These are phyloP conservation scores for Clostera curtula DNA, from an alignment of 2,888 invertebrate genomes.

Conservation along the genomic window DNA sequence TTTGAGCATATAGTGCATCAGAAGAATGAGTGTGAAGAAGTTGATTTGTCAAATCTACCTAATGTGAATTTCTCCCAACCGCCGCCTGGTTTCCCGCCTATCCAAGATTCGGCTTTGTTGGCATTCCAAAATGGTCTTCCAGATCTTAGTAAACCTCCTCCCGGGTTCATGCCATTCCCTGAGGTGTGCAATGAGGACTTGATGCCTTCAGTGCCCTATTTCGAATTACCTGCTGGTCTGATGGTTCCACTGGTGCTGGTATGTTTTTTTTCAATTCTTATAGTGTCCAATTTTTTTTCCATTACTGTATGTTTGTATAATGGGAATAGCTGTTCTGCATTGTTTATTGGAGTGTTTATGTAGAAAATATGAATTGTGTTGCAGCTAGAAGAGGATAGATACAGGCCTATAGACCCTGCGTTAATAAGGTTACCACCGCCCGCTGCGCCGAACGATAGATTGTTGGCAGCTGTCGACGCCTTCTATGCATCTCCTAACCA, in stretches of 20 bases:
- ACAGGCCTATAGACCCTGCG: slow-evolving; percentile 91
- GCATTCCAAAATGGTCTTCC: slow-evolving; percentile 80
- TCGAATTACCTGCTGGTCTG: slow-evolving; percentile 96
- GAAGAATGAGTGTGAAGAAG: slow-evolving; percentile 39
- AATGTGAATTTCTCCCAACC: slow-evolving; percentile 67
- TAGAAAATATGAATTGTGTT: slow-evolving; percentile 9
- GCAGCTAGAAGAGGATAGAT: slow-evolving; percentile 90
- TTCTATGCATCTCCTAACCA: slow-evolving; percentile 97
- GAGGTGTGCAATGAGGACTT: slow-evolving; percentile 79
- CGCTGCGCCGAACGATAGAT: slow-evolving; percentile 93
- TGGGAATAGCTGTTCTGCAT: no score
- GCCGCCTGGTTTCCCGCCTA: slow-evolving; percentile 59
- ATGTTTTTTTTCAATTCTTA: no score
- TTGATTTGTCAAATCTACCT: slow-evolving; percentile 49
- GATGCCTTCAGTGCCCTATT: slow-evolving; percentile 95
- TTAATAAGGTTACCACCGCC: slow-evolving; percentile 95
- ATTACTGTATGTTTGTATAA: no score
- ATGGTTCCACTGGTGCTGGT: slow-evolving; percentile 98
- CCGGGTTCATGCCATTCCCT: slow-evolving; percentile 79
- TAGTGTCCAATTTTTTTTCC: no score
- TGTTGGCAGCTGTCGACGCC: slow-evolving; percentile 95
- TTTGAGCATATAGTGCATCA: slow-evolving; percentile 55
- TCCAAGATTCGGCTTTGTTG: slow-evolving; percentile 35
- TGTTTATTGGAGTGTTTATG: no score
- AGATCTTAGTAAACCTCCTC: slow-evolving; percentile 91